These are phyloP conservation scores for Copidosoma floridanum DNA, from an alignment of 1,140 invertebrate genomes.

Conservation along the genomic window DNA sequence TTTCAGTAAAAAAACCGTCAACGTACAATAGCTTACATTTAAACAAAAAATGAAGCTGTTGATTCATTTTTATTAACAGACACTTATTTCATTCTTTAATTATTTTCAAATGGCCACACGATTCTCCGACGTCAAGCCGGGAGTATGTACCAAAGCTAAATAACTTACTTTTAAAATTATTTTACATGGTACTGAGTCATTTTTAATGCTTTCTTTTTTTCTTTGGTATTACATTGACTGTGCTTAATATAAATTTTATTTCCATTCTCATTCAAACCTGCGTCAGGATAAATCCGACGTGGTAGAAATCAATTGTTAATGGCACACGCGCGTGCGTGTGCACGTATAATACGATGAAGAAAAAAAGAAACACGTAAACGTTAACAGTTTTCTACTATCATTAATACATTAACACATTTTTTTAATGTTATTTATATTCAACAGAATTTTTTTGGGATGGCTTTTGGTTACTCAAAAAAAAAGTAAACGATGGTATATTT, in stretches of 20 bases:
- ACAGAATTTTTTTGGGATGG: slow-evolving; percentile 10
- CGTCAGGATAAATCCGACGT: slow-evolving; percentile 21
- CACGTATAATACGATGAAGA: slow-evolving; percentile 12
- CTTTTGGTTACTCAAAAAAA: slow-evolving; percentile 14
- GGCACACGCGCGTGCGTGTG: too few species aligned
- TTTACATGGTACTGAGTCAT: slow-evolving; percentile 6
- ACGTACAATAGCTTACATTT: background rate
- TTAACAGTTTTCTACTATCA: slow-evolving; percentile 21
- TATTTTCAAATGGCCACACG: slow-evolving; percentile 3
- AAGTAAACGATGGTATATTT: slow-evolving; percentile 18
- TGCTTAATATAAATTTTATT: slow-evolving; percentile 8
- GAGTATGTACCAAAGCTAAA: too few species aligned
- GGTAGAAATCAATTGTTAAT: slow-evolving; percentile 1
- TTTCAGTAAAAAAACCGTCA: background rate
- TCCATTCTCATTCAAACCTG: background rate
- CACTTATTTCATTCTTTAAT: slow-evolving; percentile 20
- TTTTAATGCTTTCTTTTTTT: slow-evolving; percentile 20
- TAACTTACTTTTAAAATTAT: slow-evolving; percentile 3
- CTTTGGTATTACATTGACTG: slow-evolving; percentile 23
- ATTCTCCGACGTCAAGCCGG: slow-evolving; percentile 8
- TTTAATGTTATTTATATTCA: slow-evolving; percentile 8
- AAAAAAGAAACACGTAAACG: slow-evolving; percentile 20
- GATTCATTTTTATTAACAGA: slow-evolving; percentile 6
- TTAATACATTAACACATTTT: slow-evolving; percentile 17
- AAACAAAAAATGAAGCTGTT: slow-evolving; percentile 6